Conservation (phyloP, 2,888 invertebrate species). For the Meganola albula region DNA sequence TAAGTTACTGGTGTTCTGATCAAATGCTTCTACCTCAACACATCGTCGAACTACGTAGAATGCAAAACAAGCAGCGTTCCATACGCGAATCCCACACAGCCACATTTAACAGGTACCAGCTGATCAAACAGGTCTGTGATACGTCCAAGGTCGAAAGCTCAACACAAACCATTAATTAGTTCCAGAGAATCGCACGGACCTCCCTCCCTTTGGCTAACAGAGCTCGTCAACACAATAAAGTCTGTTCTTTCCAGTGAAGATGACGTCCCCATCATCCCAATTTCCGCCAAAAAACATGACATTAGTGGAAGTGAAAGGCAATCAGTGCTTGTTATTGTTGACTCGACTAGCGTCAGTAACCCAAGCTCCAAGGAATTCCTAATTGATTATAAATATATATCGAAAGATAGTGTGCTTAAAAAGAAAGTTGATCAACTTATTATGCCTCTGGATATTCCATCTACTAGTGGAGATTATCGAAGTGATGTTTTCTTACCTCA, state of each 20-base stretch:
- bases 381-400: conserved; percentile 26
- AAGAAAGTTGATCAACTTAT: conserved; percentile 29
- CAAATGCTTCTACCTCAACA: conserved; percentile 43
- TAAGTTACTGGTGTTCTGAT: conserved; percentile 41
- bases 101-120: conserved; percentile 44
- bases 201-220: conserved; percentile 20
- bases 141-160: conserved; percentile 27
- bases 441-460: conserved; percentile 33
- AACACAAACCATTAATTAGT: conserved; percentile 42
- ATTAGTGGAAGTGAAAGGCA: conserved; percentile 31
- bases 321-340: conserved; percentile 42
- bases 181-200: conserved; percentile 34
- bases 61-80: conserved; percentile 38
- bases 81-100: conserved; percentile 41
- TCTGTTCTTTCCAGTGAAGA: conserved; percentile 52
- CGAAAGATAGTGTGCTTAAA: conserved; percentile 25
- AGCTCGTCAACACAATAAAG: too few relatives aligned
- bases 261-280: conserved; percentile 33
- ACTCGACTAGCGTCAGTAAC: conserved; percentile 38
- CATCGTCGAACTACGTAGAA: conserved; percentile 45
- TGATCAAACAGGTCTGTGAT: conserved; percentile 34
- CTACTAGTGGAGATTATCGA: conserved; percentile 36
- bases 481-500: conserved; percentile 17
- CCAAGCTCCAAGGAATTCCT: conserved; percentile 40
- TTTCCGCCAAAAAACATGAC: conserved; percentile 29